Evolutionary conservation across 2,113 vertebrate genomes (phyloP), one percentile per base, ranked within the genome.

Genomic region (Odobenus rosmarus): DNA sequence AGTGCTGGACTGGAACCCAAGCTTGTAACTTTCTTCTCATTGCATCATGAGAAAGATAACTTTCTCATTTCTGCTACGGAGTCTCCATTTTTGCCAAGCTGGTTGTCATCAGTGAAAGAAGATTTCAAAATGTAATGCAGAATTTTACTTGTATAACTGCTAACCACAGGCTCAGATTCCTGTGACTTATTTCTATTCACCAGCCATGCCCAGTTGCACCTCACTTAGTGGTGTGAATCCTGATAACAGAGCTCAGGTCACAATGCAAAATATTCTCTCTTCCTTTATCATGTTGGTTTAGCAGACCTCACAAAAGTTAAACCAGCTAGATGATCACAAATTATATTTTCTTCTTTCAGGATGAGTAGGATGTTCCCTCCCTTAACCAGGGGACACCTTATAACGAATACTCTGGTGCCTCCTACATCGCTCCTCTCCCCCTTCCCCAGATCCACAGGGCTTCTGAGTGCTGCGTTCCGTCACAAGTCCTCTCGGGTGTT

Each of bases 71-170:
- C 83, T 89, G 53, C n/a, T 61, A 62, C 33, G 80, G 2, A 49
- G 64, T 49, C 26, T 89, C 72, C 11, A 89, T 79, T 92, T 93
- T 95, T 59, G 79, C 5, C 46, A 83, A 67, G 36, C 5, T 84
- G 21, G 18, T 80, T 92, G 74, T 67, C 39, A 76, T 62, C 53
- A 19, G 39, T 57, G 53, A 90, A 90, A 93, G 55, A 83, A 71
- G 42, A 12, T 67, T 92, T 61, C 88, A 97, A 87, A 97, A 83
- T 89, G 46, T 90, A 92, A 74, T 46, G 92, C 36, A 21, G 61
- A 94, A 92, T 87, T 89, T 72, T 61, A 23, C 28, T 64, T 76
- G 26, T 62, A 8, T 26, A 82, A 42, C 42, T 77, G 53, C 64
- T 61, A 51, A 77, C 51, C 31, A 8, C 64, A 76, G 86, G 62